Conservation (phyloP, 2,797 vertebrate genomes). For the Benthosema pterotum region DNA sequence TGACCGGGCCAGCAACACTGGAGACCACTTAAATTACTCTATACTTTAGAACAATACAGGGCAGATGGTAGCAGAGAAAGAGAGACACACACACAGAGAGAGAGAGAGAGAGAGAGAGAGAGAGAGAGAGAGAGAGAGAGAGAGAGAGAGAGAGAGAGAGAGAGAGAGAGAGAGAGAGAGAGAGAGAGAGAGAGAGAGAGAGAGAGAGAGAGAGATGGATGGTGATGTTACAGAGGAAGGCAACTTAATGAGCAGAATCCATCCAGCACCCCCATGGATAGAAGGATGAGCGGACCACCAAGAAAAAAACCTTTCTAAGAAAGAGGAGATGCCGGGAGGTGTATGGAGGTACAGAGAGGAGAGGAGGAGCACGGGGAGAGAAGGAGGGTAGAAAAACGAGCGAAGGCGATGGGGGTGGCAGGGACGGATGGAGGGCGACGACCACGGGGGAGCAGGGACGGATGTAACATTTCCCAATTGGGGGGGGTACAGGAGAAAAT, state of each 20-base stretch:
- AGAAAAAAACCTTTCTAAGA: background rate
- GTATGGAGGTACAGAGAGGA: too few relatives aligned
- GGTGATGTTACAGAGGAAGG: constrained; percentile 50
- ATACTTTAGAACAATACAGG: constrained; percentile 36
- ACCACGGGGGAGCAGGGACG: too few relatives aligned
- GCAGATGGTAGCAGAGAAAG: constrained; percentile 55
- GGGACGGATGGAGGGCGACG: too few relatives aligned
- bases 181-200: background rate
- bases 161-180: background rate
- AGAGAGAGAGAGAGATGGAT: constrained; percentile 46
- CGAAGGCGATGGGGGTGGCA: too few relatives aligned
- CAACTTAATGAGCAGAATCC: constrained; percentile 50
- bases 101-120: background rate
- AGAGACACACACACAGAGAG: constrained; percentile 7
- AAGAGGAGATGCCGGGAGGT: background rate
- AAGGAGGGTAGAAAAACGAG: too few relatives aligned
- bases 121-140: background rate
- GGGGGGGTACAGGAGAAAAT: too few relatives aligned
- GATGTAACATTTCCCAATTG: too few relatives aligned
- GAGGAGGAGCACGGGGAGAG: too few relatives aligned
- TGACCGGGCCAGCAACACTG: constrained; percentile 1
- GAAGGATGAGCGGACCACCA: constrained; percentile 11
- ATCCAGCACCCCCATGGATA: constrained; percentile 32
- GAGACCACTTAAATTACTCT: constrained; percentile 19
- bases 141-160: background rate